A percentile compares a stretch with the other conserved stretches of the same genome.
Conservation (phyloP, 2,113 vertebrate genomes). For the Chaetura pelagica region DNA sequence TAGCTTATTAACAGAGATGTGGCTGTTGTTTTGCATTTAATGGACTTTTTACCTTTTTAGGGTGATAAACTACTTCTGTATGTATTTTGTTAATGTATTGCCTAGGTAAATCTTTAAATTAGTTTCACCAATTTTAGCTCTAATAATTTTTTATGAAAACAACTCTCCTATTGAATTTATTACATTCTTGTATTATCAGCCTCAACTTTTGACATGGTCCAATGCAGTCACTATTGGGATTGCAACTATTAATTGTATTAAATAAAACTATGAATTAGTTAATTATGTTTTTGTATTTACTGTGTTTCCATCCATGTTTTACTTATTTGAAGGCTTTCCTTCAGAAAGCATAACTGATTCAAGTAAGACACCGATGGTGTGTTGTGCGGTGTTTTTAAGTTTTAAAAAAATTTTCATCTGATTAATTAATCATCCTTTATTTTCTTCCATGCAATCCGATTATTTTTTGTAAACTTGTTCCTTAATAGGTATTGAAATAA, state of each 20-base stretch:
- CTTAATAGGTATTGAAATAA: background rate
- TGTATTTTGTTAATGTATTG: background rate
- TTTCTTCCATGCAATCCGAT: background rate
- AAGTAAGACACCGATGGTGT: background rate
- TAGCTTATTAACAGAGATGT: background rate
- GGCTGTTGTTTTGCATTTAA: background rate
- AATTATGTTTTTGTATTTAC: background rate
- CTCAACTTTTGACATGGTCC: background rate
- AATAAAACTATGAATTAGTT: background rate
- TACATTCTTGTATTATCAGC: background rate
- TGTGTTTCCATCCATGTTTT: background rate
- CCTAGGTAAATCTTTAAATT: background rate
- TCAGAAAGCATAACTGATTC: background rate
- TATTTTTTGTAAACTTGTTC: background rate
- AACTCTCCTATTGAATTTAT: background rate
- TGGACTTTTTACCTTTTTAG: background rate
- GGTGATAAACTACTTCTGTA: background rate
- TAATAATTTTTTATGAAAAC: background rate
- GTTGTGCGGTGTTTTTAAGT: accelerated
- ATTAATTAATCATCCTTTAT: background rate
- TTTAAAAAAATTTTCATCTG: background rate
- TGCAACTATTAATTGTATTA: background rate
- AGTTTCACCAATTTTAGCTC: background rate
- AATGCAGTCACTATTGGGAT: background rate
- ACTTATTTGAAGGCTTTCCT: background rate